These are phyloP conservation scores for Cantharis flavilabris DNA, from an alignment of 2,888 invertebrate genomes.

Conservation along the genomic window DNA sequence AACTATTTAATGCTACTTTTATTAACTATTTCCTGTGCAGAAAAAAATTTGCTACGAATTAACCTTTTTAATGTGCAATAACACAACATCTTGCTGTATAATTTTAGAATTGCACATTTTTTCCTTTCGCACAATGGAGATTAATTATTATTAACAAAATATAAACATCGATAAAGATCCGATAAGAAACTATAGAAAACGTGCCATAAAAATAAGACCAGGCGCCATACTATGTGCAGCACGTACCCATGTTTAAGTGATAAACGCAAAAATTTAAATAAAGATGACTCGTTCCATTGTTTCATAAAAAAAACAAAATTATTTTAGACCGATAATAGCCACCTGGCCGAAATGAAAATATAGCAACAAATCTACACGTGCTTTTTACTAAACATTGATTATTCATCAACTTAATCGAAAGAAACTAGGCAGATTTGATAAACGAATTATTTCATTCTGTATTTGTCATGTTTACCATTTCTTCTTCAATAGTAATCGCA, in stretches of 20 bases:
- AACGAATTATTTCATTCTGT: not conserved
- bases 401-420: constrained; percentile 12
- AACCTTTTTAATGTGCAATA: constrained; percentile 2
- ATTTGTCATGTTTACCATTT: not conserved
- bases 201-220: not conserved
- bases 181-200: not conserved
- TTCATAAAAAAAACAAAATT: constrained; percentile 1
- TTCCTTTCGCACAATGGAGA: not conserved
- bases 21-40: constrained; percentile 18
- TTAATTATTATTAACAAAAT: not conserved
- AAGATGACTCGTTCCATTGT: constrained; percentile 18
- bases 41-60: constrained; percentile 7
- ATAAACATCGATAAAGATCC: not conserved
- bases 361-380: constrained; percentile 21
- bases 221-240: not conserved
- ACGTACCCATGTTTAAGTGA: not conserved
- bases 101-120: not conserved
- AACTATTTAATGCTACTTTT: constrained; percentile 10
- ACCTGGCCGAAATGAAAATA: constrained; percentile 20
- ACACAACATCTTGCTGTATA: not conserved
- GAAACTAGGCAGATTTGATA: not conserved
- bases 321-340: constrained; percentile 15
- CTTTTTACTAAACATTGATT: constrained; percentile 22
- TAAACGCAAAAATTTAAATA: constrained; percentile 3
- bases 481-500: not conserved